Conservation (phyloP, 2,113 vertebrate genomes). For the Planiliza haematocheilus region DNA sequence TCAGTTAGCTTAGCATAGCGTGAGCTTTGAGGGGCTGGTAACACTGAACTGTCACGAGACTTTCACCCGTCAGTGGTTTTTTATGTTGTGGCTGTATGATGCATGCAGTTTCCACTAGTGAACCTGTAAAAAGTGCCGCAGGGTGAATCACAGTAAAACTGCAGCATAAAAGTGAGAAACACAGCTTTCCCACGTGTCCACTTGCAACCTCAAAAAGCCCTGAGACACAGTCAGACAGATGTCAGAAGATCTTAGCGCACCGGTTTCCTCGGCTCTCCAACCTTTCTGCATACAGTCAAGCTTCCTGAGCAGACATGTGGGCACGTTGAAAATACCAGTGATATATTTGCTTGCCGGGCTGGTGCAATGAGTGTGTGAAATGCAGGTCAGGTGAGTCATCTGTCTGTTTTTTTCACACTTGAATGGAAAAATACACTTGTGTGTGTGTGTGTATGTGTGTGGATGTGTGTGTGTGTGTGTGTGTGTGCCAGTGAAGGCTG, state of each 20-base stretch:
- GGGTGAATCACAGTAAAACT: background rate
- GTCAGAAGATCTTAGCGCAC: background rate
- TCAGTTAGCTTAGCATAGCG: no score
- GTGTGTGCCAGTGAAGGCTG: constrained; percentile 18
- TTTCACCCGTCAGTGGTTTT: no score
- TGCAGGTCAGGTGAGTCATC: constrained; percentile 75
- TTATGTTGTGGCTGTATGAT: no score
- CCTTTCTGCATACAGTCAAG: no score
- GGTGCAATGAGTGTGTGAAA: constrained; percentile 68
- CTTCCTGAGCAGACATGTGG: background rate
- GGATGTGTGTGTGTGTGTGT: constrained; percentile 24
- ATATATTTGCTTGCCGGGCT: constrained; percentile 68
- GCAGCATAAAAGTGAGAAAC: background rate
- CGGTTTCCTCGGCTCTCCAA: no score
- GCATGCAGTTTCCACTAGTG: no score
- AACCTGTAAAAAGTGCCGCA: no score
- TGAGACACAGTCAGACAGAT: background rate
- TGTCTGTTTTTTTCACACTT: constrained; percentile 70
- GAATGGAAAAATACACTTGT: constrained; percentile 71
- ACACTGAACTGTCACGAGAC: no score
- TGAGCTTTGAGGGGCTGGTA: no score
- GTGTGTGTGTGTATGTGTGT: constrained; percentile 20
- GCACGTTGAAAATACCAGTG: constrained; percentile 63
- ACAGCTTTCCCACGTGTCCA: background rate
- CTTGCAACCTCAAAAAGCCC: background rate